A percentile compares a stretch with the other conserved stretches of the same genome.
Evolutionary conservation across 2,797 vertebrate genomes (phyloP).

Genomic region (Siniperca scherzeri): DNA sequence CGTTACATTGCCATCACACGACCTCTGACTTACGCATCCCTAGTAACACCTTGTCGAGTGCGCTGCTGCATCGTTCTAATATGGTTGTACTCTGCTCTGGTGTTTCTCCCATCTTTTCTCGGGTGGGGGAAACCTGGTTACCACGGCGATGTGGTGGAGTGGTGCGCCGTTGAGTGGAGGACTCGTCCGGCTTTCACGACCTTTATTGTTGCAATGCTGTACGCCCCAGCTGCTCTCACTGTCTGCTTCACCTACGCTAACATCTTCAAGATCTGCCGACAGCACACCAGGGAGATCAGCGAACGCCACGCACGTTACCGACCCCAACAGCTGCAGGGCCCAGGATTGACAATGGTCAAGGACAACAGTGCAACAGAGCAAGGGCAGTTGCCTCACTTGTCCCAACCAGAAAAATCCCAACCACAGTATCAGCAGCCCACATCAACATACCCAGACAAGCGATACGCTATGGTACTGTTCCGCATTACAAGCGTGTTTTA

Average conservation of each 20-base stretch:
- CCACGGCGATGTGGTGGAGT: conserved; percentile 95
- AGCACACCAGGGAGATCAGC: conserved; percentile 97
- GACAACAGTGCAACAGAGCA: conserved; percentile 53
- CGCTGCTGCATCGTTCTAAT: conserved; percentile 93
- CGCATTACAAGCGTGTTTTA: conserved; percentile 99
- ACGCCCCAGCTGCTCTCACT: conserved; percentile 93
- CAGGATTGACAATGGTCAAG: conserved; percentile 44
- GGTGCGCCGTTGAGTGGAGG: conserved; percentile 93
- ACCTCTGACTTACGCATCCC: conserved; percentile 92
- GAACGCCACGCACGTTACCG: conserved; percentile 94
- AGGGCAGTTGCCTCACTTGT: conserved; percentile 52
- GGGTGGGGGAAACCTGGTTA: conserved; percentile 99
- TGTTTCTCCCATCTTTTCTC: conserved; percentile 95
- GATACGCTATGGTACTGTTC: conserved; percentile 96
- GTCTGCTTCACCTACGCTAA: conserved; percentile 98
- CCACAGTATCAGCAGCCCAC: conserved; percentile 84
- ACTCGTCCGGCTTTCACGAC: conserved; percentile 93
- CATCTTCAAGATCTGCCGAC: conserved; percentile 98
- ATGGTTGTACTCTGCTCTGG: conserved; percentile 95
- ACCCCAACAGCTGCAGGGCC: conserved; percentile 87
- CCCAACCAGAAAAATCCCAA: conserved; percentile 81
- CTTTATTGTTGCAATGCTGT: conserved; percentile 94
- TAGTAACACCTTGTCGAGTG: conserved; percentile 95
- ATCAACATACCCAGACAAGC: conserved; percentile 91
- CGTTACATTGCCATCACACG: conserved; percentile 96